phyloP scores from a whole-genome alignment of 2,113 vertebrate species.

The Heloderma charlesbogerti region DNA sequence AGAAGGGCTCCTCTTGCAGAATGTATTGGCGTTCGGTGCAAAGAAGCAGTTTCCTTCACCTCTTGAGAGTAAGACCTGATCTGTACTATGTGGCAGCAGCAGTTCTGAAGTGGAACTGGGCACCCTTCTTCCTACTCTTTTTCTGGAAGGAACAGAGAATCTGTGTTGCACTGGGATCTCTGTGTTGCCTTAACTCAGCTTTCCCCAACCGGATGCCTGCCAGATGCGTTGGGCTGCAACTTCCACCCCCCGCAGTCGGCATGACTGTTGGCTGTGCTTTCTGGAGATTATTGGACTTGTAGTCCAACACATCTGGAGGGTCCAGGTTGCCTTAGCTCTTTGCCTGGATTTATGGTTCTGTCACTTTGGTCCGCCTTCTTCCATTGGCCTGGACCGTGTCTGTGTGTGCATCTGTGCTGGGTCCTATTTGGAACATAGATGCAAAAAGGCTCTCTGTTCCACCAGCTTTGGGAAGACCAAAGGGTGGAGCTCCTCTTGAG shows the following conservation, averaged over 20 bases:
- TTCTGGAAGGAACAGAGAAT: background rate
- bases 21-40: background rate
- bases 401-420: background rate
- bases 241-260: too few species aligned
- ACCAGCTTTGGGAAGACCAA: too few species aligned
- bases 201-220: too few species aligned
- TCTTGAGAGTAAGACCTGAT: background rate
- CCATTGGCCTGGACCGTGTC: background rate
- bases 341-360: background rate
- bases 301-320: too few species aligned
- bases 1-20: background rate
- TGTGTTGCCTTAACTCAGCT: background rate
- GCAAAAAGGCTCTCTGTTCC: background rate
- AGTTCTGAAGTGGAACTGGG: background rate
- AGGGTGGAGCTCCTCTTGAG: too few species aligned
- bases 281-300: too few species aligned
- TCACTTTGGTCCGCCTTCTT: background rate
- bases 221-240: too few species aligned
- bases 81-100: background rate
- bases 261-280: too few species aligned
- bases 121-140: background rate
- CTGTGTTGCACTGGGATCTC: background rate
- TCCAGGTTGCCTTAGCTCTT: background rate
- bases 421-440: background rate
- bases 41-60: background rate